phyloP scores from a whole-genome alignment of 2,113 vertebrate species.

The Anolis sagrei region DNA sequence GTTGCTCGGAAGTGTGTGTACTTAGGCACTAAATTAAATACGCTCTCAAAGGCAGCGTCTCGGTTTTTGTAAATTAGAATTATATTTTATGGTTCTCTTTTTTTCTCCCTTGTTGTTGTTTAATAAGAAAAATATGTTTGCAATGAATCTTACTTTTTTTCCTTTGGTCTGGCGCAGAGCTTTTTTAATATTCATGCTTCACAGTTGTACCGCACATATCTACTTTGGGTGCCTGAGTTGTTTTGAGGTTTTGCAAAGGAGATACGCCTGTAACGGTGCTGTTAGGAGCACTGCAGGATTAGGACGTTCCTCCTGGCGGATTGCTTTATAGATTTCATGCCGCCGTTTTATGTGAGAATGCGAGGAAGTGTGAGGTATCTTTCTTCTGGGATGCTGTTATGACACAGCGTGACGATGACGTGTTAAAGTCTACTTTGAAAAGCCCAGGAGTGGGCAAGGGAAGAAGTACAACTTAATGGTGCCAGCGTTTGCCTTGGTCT shows the following conservation, averaged over 20 bases:
- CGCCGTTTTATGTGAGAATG: neutral
- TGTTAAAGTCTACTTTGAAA: neutral
- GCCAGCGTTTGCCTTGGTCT: neutral
- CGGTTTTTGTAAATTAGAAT: constrained; percentile 27
- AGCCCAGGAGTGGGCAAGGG: neutral
- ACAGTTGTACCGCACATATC: neutral
- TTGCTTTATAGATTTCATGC: neutral
- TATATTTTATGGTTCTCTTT: constrained; percentile 13
- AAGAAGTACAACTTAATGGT: neutral
- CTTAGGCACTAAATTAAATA: constrained; percentile 30
- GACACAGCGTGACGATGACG: neutral
- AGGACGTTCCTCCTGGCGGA: neutral
- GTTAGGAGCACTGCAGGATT: neutral
- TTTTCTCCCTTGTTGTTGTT: neutral
- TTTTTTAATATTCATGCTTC: constrained; percentile 28
- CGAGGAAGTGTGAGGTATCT: neutral
- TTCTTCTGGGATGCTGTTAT: neutral
- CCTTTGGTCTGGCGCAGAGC: neutral
- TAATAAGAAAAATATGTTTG: constrained; percentile 32
- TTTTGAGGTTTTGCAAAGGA: constrained; percentile 3
- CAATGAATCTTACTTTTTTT: constrained; percentile 17
- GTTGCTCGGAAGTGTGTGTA: constrained; percentile 20
- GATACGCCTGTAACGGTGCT: neutral
- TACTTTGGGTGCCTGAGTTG: neutral
- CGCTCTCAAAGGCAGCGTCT: constrained; percentile 11